Percentiles rank a stretch among this genome's conserved stretches.
Evolutionary conservation across 2,113 vertebrate species (phyloP).

Genomic region (Epinephelus cyanopodus): DNA sequence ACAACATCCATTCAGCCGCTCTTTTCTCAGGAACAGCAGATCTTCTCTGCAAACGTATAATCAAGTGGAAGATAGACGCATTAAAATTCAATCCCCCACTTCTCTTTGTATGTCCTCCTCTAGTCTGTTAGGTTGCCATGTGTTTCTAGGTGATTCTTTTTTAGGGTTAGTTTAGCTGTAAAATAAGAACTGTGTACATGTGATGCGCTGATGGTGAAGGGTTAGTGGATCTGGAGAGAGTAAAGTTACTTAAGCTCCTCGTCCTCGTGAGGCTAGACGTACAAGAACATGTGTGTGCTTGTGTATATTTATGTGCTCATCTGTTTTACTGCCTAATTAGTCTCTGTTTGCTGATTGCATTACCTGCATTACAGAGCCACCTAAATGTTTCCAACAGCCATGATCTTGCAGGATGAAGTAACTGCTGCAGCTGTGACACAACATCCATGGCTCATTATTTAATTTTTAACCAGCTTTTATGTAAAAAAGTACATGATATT

Average conservation of each 20-base stretch:
- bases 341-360: conserved; percentile 68
- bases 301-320: conserved; percentile 25
- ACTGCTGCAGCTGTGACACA: conserved; percentile 27
- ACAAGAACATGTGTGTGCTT: neutral
- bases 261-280: neutral
- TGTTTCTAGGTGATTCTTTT: neutral
- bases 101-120: neutral
- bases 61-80: neutral
- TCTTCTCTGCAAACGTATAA: conserved; percentile 14
- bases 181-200: neutral
- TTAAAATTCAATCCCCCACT: conserved; percentile 11
- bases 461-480: neutral
- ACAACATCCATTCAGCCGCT: neutral
- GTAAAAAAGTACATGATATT: too few species aligned
- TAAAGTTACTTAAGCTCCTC: neutral
- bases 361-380: conserved; percentile 41
- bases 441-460: neutral
- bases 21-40: neutral
- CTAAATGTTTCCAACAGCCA: conserved; percentile 25
- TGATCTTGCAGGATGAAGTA: conserved; percentile 7
- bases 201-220: neutral
- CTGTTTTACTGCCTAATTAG: conserved; percentile 69
- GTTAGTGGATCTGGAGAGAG: neutral
- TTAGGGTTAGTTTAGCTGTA: neutral
- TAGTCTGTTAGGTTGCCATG: neutral